These are phyloP conservation scores for Aviceda subcristata DNA, from an alignment of 2,113 vertebrate species.

Conservation along the genomic window DNA sequence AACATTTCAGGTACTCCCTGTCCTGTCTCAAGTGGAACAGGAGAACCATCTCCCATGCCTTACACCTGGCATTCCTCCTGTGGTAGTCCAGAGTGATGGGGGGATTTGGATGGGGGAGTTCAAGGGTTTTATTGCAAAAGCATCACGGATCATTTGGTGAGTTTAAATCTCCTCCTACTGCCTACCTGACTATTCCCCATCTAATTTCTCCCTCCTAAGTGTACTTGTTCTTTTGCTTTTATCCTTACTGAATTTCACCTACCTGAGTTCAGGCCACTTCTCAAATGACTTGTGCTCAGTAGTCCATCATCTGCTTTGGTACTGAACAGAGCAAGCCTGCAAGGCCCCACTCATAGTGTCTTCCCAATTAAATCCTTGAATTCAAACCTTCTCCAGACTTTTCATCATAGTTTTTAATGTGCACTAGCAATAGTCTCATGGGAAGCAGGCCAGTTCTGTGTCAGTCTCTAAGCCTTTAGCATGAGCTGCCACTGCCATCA, in stretches of 20 bases:
- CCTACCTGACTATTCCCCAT: not conserved
- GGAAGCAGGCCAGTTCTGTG: not conserved
- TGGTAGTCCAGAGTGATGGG: not conserved
- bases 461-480: not conserved
- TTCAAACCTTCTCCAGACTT: not conserved
- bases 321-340: not conserved
- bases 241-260: not conserved
- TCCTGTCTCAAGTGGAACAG: not conserved
- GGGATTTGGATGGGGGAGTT: too few relatives aligned
- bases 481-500: not conserved
- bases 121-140: not conserved
- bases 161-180: not conserved
- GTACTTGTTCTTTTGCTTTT: not conserved
- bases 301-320: not conserved
- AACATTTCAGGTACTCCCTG: not conserved
- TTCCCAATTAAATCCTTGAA: not conserved
- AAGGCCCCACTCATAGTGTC: not conserved
- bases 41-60: not conserved
- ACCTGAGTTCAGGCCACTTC: not conserved
- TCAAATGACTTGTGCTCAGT: not conserved
- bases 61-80: not conserved
- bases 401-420: not conserved
- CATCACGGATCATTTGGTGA: not conserved
- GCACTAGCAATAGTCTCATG: not conserved
- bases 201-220: not conserved